phyloP scores from a whole-genome alignment of 2,888 invertebrate genomes.

The Digitonthophagus gazella region DNA sequence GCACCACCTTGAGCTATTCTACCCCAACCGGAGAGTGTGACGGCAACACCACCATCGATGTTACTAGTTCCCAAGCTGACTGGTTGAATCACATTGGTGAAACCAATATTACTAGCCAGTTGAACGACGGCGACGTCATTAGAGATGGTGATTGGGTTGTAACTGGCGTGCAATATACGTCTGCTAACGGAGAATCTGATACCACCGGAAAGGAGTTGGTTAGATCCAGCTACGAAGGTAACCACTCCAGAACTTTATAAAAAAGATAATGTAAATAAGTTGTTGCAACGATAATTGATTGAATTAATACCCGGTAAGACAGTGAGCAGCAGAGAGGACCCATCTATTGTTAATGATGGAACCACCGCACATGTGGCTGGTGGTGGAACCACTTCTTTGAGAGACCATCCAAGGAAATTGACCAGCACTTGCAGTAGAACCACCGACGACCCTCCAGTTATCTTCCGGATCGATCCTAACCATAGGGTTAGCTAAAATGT shows the following conservation, averaged over 20 bases:
- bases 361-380: conserved; percentile 53
- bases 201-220: conserved; percentile 51
- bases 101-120: conserved; percentile 24
- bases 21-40: conserved; percentile 31
- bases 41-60: conserved; percentile 25
- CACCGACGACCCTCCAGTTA: conserved; percentile 51
- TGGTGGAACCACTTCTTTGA: conserved; percentile 41
- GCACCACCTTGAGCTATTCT: conserved; percentile 54
- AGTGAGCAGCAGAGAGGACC: conserved; percentile 56
- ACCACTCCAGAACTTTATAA: neutral
- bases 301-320: conserved; percentile 48
- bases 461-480: conserved; percentile 14
- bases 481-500: neutral
- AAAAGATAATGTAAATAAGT: neutral
- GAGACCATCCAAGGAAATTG: conserved; percentile 52
- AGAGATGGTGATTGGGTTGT: conserved; percentile 39
- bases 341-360: conserved; percentile 48
- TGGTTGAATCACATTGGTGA: conserved; percentile 28
- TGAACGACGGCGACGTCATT: conserved; percentile 35
- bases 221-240: conserved; percentile 53
- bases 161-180: conserved; percentile 51
- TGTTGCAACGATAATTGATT: neutral
- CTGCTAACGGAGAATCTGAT: conserved; percentile 46
- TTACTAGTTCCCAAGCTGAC: conserved; percentile 20
- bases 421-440: conserved; percentile 48